phyloP scores from a whole-genome alignment of 2,113 vertebrate genomes.

The Dromiciops gliroides region DNA sequence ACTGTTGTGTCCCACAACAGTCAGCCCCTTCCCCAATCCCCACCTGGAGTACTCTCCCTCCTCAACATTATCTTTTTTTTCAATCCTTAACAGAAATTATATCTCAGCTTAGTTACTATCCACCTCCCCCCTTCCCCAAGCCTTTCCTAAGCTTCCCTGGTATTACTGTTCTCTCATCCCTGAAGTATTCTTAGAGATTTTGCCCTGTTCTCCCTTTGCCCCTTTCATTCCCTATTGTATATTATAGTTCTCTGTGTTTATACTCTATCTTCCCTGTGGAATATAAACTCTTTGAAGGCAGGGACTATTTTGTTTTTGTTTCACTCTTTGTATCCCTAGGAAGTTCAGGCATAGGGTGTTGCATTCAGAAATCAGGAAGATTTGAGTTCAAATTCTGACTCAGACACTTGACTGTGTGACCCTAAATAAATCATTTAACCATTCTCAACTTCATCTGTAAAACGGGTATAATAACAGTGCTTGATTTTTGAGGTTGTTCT shows the following conservation, averaged over 20 bases:
- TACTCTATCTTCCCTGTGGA: neutral
- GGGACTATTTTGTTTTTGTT: neutral
- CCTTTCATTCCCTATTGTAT: neutral
- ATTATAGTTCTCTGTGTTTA: neutral
- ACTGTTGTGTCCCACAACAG: neutral
- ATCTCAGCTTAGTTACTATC: neutral
- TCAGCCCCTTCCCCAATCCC: neutral
- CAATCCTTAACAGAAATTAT: neutral
- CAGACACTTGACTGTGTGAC: neutral
- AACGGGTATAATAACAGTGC: neutral
- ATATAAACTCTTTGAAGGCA: neutral
- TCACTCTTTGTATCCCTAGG: neutral
- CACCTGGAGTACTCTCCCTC: neutral
- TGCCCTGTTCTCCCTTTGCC: neutral
- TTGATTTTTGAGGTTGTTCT: neutral
- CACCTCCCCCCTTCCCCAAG: neutral
- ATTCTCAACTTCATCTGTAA: neutral
- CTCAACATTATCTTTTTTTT: neutral
- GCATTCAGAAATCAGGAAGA: neutral
- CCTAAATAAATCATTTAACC: neutral
- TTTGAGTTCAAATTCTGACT: neutral
- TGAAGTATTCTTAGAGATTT: neutral
- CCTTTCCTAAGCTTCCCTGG: neutral
- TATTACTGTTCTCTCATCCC: neutral
- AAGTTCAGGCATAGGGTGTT: neutral